Conservation (phyloP, 2,113 vertebrate genomes). For the Furnarius figulus region DNA sequence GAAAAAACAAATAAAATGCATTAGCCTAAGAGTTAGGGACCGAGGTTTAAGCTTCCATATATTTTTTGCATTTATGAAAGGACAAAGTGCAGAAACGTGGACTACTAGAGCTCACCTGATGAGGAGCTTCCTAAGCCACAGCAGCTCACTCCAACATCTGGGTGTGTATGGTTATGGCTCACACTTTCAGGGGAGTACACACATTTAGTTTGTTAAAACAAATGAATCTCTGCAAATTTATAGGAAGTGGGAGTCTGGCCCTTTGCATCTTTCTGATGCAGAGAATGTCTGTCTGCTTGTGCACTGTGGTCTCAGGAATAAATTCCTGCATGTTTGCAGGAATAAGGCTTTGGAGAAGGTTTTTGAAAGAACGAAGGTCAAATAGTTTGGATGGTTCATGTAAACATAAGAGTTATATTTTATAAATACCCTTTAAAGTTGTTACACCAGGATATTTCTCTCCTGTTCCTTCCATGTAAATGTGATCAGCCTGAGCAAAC, state of each 20-base stretch:
- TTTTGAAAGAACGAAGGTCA: background rate
- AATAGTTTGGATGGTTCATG: background rate
- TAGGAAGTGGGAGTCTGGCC: background rate
- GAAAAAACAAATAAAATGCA: background rate
- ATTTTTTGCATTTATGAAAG: background rate
- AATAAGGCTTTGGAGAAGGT: background rate
- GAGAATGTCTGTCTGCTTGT: background rate
- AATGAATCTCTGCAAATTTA: background rate
- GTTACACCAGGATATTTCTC: background rate
- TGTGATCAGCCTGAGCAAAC: background rate
- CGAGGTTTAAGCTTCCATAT: background rate
- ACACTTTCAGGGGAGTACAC: background rate
- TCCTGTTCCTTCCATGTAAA: background rate
- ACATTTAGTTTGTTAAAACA: background rate
- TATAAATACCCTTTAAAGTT: fast-evolving
- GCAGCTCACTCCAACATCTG: background rate
- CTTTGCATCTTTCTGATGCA: background rate
- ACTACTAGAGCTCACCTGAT: background rate
- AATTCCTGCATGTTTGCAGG: background rate
- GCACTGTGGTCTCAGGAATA: background rate
- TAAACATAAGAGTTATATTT: background rate
- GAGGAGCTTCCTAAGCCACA: background rate
- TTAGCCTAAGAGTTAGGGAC: background rate
- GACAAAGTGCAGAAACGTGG: background rate
- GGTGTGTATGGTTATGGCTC: background rate